These are phyloP conservation scores for Thinocorus orbignyianus DNA, from an alignment of 2,113 vertebrate genomes.

Conservation along the genomic window DNA sequence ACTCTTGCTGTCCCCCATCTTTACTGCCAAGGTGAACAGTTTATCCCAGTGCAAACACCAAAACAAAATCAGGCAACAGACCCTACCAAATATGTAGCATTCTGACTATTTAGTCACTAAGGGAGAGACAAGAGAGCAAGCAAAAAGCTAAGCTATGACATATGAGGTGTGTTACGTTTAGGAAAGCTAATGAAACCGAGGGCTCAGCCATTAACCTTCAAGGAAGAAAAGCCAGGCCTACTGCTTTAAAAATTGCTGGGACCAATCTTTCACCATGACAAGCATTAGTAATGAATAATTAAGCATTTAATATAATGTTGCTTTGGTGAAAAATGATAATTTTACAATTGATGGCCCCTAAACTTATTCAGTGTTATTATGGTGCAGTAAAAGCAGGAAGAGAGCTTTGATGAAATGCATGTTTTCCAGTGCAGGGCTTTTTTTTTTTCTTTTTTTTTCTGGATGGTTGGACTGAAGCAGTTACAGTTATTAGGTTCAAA, in stretches of 20 bases:
- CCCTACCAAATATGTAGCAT: background rate
- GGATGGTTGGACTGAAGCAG: conserved; percentile 77
- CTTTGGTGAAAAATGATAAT: conserved; percentile 88
- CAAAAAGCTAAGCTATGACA: conserved; percentile 69
- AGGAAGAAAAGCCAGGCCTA: conserved; percentile 78
- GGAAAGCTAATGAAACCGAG: conserved; percentile 82
- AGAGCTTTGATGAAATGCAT: conserved; percentile 80
- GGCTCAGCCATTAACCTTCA: conserved; percentile 88
- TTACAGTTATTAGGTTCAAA: conserved; percentile 83
- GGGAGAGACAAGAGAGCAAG: background rate
- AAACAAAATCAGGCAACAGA: conserved; percentile 15
- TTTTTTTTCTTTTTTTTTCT: conserved; percentile 17
- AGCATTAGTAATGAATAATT: conserved; percentile 96
- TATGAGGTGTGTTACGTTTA: conserved; percentile 76
- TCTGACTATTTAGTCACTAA: background rate
- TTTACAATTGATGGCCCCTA: conserved; percentile 86
- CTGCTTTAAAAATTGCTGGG: conserved; percentile 84
- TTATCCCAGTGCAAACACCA: conserved; percentile 4
- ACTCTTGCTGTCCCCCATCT: background rate
- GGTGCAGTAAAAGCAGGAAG: conserved; percentile 69
- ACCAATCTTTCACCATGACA: conserved; percentile 91
- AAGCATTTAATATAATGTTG: conserved; percentile 93
- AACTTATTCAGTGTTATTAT: conserved; percentile 81
- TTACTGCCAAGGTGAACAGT: background rate
- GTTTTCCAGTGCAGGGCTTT: conserved; percentile 39